phyloP scores from a whole-genome alignment of 2,888 invertebrate species.

The Blomia tropicalis region DNA sequence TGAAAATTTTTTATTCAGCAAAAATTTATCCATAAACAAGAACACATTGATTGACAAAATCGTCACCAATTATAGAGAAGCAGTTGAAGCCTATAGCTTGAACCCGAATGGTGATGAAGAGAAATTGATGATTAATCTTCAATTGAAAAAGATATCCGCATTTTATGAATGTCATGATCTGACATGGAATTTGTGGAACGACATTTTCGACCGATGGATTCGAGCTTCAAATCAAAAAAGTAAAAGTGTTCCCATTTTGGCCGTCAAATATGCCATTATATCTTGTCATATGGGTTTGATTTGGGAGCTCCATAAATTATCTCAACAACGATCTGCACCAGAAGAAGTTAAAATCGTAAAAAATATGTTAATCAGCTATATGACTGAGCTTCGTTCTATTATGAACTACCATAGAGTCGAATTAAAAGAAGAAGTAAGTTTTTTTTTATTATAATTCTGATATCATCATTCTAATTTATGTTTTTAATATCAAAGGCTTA shows the following conservation, averaged over 20 bases:
- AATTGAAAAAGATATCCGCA: slow-evolving; percentile 23
- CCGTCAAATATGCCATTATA: slow-evolving; percentile 60
- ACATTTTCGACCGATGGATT: slow-evolving; percentile 43
- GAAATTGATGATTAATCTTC: slow-evolving; percentile 18
- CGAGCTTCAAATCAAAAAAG: slow-evolving; percentile 43
- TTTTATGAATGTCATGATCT: slow-evolving; percentile 67
- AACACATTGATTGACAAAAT: slow-evolving; percentile 80
- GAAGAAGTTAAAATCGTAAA: slow-evolving; percentile 40
- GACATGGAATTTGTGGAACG: slow-evolving; percentile 83
- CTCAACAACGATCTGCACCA: not conserved
- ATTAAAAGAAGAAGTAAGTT: slow-evolving; percentile 54
- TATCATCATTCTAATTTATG: slow-evolving; percentile 11
- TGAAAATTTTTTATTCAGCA: slow-evolving; percentile 39
- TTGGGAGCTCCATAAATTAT: slow-evolving; percentile 21
- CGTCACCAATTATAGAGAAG: slow-evolving; percentile 64
- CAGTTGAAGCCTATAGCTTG: slow-evolving; percentile 20
- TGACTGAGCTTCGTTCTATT: slow-evolving; percentile 53
- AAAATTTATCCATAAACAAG: slow-evolving; percentile 40
- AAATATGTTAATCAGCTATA: slow-evolving; percentile 55
- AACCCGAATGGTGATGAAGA: slow-evolving; percentile 24
- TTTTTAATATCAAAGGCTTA: slow-evolving; percentile 50
- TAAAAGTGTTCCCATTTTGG: slow-evolving; percentile 40
- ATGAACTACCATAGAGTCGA: slow-evolving; percentile 50
- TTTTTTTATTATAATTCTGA: not conserved
- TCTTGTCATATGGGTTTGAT: slow-evolving; percentile 40